These are phyloP conservation scores for Philotrypesis tridentata DNA, from an alignment of 1,140 invertebrate species.

Conservation along the genomic window DNA sequence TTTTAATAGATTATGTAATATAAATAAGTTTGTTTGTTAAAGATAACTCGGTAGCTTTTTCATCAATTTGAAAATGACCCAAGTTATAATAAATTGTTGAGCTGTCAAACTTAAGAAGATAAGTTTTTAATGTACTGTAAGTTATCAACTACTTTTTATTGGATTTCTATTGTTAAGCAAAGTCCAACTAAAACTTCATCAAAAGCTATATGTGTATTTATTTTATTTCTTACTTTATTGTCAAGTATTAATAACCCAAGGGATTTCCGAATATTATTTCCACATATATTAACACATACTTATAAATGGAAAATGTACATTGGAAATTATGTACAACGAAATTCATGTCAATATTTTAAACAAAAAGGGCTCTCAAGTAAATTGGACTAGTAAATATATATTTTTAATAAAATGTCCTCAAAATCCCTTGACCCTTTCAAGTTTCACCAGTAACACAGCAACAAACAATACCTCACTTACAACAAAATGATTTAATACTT, in stretches of 20 bases:
- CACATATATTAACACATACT: too few relatives aligned
- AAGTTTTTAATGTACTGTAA: slow-evolving; percentile 3
- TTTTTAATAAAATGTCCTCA: not conserved
- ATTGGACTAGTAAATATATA: too few relatives aligned
- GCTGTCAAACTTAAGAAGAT: slow-evolving; percentile 27
- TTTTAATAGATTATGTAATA: not conserved
- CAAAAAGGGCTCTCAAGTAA: too few relatives aligned
- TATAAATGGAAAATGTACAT: too few relatives aligned
- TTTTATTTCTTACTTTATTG: not conserved
- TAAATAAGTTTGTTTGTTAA: not conserved
- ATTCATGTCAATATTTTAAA: too few relatives aligned
- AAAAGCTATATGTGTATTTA: slow-evolving; percentile 14
- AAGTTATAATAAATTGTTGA: not conserved
- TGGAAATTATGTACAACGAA: too few relatives aligned
- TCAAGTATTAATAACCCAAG: not conserved
- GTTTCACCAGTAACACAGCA: not conserved
- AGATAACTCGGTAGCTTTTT: not conserved
- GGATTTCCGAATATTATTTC: not conserved
- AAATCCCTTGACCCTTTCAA: not conserved
- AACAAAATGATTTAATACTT: slow-evolving; percentile 13
- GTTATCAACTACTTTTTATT: slow-evolving; percentile 8
- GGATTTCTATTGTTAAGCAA: slow-evolving; percentile 47
- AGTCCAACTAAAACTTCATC: slow-evolving; percentile 65
- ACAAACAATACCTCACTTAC: not conserved
- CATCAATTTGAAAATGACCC: not conserved